Percentiles rank a stretch among this genome's conserved stretches.
Conservation (phyloP, 1,140 invertebrate genomes). For the Harpegnathos saltator region DNA sequence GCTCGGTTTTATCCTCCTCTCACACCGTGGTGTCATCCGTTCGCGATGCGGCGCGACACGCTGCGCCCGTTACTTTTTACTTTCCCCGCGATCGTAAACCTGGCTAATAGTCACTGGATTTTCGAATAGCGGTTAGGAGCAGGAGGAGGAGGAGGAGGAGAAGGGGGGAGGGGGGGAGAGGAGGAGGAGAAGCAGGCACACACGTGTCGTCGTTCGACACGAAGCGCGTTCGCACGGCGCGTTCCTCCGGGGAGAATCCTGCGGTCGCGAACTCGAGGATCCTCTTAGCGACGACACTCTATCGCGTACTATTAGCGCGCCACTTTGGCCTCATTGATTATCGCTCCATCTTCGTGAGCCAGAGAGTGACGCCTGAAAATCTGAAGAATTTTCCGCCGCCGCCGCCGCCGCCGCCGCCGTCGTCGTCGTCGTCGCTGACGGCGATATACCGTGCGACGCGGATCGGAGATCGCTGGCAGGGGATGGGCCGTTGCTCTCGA, state of each 20-base stretch:
- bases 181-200: too few species aligned
- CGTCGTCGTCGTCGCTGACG: neutral
- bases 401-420: neutral
- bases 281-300: too few species aligned
- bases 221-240: neutral
- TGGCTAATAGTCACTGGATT: constrained; percentile 65
- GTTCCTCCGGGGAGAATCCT: neutral
- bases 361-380: too few species aligned
- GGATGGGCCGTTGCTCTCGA: neutral
- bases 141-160: neutral
- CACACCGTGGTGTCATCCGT: neutral
- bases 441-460: constrained; percentile 34
- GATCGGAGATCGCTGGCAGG: constrained; percentile 16
- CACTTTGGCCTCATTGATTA: too few species aligned
- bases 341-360: too few species aligned
- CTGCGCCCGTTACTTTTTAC: constrained; percentile 66
- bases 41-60: constrained; percentile 12
- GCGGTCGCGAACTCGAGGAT: neutral
- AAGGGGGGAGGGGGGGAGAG: too few species aligned
- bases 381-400: too few species aligned
- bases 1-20: neutral
- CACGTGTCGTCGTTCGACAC: too few species aligned
- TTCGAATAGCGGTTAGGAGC: constrained; percentile 63
- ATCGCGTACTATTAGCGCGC: too few species aligned
- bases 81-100: constrained; percentile 61